Evolutionary conservation across 2,888 invertebrate genomes (phyloP).

Genomic region (Prosapia bicincta): DNA sequence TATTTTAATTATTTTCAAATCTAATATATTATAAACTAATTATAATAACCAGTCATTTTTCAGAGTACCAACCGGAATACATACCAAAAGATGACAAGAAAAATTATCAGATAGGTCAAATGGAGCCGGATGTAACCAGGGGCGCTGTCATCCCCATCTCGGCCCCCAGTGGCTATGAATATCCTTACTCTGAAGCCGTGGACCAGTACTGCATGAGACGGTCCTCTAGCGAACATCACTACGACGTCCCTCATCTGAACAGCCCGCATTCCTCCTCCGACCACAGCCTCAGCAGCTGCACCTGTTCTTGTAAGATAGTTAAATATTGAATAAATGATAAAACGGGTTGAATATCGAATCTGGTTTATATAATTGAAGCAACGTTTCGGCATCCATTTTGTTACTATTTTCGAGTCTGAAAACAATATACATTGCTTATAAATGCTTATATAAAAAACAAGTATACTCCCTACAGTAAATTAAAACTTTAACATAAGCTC

Average conservation of each 20-base stretch:
- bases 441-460: too few species aligned
- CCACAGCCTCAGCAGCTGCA: conserved; percentile 20
- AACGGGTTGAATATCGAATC: too few species aligned
- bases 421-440: too few species aligned
- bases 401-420: too few species aligned
- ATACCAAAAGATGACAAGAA: conserved; percentile 85
- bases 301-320: conserved; percentile 14
- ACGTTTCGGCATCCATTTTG: too few species aligned
- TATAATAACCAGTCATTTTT: too few species aligned
- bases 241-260: conserved; percentile 83
- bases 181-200: conserved; percentile 64
- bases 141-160: conserved; percentile 45
- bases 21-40: too few species aligned
- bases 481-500: too few species aligned
- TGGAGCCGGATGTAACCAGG: conserved; percentile 71
- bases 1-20: too few species aligned
- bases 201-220: conserved; percentile 47
- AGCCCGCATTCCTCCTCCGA: conserved; percentile 43
- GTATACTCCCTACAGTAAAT: too few species aligned
- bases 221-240: conserved; percentile 74
- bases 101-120: conserved; percentile 38
- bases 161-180: conserved; percentile 75
- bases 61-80: conserved; percentile 87
- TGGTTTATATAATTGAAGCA: too few species aligned
- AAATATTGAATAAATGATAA: too few species aligned